A percentile compares a stretch with the other conserved stretches of the same genome.
These are phyloP conservation scores for Rallus crepitans DNA, from an alignment of 2,797 vertebrate species.

Conservation along the genomic window DNA sequence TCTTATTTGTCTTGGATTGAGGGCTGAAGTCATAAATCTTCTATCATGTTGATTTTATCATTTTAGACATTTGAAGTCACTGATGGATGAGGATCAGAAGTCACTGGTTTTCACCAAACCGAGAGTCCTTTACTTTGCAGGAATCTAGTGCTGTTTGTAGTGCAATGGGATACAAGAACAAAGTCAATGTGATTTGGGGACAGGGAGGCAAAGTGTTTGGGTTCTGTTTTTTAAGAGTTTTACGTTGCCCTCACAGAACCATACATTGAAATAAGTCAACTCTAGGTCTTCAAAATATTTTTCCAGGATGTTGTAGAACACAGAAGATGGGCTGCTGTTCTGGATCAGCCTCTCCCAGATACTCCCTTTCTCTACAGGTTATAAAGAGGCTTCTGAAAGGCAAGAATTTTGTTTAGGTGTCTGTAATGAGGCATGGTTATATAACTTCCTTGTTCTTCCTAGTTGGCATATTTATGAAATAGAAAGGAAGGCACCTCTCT, in stretches of 20 bases:
- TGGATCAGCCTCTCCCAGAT: neutral
- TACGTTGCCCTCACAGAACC: neutral
- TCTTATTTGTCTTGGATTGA: neutral
- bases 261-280: neutral
- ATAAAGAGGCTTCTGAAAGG: neutral
- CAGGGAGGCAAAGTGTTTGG: fast-evolving
- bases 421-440: neutral
- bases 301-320: neutral
- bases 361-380: neutral
- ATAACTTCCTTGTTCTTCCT: neutral
- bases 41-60: neutral
- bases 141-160: neutral
- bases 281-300: neutral
- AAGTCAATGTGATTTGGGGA: fast-evolving
- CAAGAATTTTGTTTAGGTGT: neutral
- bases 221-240: neutral
- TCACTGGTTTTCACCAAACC: neutral
- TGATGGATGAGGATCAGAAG: too few relatives aligned
- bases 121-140: neutral
- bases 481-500: neutral
- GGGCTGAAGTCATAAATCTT: neutral
- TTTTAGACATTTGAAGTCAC: neutral
- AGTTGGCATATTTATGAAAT: neutral
- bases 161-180: neutral
- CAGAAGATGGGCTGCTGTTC: neutral